Evolutionary conservation across 2,797 vertebrate species (phyloP).

Genomic region (Liasis olivaceus): DNA sequence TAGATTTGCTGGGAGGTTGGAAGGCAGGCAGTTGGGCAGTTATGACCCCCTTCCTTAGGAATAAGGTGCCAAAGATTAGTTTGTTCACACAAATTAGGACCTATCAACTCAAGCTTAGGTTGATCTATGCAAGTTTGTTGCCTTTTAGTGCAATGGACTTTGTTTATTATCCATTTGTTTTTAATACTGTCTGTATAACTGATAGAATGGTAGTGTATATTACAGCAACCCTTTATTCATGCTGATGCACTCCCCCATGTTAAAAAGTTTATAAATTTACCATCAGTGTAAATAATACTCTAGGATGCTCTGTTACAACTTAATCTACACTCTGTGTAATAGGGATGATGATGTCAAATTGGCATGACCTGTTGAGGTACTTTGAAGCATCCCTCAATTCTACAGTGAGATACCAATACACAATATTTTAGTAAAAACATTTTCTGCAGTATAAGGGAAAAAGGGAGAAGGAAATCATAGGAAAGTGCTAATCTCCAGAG

Average conservation of each 20-base stretch:
- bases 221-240: neutral
- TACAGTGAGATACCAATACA: neutral
- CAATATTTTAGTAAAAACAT: neutral
- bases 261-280: slow-evolving; percentile 10
- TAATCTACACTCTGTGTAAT: neutral
- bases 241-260: neutral
- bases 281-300: neutral
- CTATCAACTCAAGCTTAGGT: neutral
- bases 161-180: neutral
- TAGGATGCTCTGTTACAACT: neutral
- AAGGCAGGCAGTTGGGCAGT: neutral
- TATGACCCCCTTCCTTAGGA: neutral
- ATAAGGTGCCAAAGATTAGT: neutral
- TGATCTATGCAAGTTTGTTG: neutral
- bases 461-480: neutral
- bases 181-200: neutral
- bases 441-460: neutral
- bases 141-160: neutral
- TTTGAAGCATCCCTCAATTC: neutral
- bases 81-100: neutral
- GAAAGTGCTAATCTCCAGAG: slow-evolving; percentile 13
- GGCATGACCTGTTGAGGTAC: neutral
- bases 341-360: neutral
- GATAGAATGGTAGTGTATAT: neutral
- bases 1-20: neutral